A percentile compares a stretch with the other conserved stretches of the same genome.
These are phyloP conservation scores for Eurytoma californica DNA, from an alignment of 2,888 invertebrate genomes.

Conservation along the genomic window DNA sequence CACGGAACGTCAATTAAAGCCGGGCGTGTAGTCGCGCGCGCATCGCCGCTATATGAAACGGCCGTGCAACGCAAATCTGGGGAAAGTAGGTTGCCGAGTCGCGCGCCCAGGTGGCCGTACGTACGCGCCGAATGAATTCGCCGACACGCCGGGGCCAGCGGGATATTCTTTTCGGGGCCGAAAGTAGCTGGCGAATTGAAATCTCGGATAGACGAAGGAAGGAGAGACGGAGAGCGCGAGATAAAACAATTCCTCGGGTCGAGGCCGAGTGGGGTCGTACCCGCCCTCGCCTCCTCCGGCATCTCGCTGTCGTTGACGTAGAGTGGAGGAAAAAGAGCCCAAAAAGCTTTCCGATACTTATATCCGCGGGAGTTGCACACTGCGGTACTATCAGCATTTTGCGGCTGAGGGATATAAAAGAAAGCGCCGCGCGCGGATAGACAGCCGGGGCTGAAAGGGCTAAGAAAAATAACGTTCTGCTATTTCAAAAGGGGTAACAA, in stretches of 20 bases:
- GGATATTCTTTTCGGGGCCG: neutral
- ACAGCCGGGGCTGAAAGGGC: neutral
- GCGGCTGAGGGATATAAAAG: slow-evolving; percentile 30
- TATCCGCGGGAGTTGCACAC: slow-evolving; percentile 2
- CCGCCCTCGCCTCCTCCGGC: neutral
- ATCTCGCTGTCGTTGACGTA: slow-evolving; percentile 5
- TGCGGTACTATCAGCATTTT: slow-evolving; percentile 29
- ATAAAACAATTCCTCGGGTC: slow-evolving; percentile 61
- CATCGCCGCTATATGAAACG: neutral
- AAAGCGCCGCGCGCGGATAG: neutral
- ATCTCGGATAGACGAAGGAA: neutral
- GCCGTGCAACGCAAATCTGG: too few species aligned
- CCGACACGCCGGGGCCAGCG: slow-evolving; percentile 1
- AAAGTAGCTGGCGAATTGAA: slow-evolving; percentile 12
- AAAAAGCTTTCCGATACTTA: slow-evolving; percentile 26
- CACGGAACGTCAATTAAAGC: slow-evolving; percentile 44
- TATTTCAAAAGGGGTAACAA: too few species aligned
- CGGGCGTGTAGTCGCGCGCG: slow-evolving; percentile 3
- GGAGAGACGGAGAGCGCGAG: slow-evolving; percentile 19
- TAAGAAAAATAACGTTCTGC: slow-evolving; percentile 10
- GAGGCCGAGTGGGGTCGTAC: slow-evolving; percentile 27
- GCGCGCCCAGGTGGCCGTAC: too few species aligned
- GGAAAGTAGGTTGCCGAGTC: too few species aligned
- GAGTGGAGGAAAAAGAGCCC: neutral
- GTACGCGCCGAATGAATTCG: slow-evolving; percentile 23